Base-by-base conservation (phyloP, 2,888 invertebrate species). In the Cetonia aurata region DNA sequence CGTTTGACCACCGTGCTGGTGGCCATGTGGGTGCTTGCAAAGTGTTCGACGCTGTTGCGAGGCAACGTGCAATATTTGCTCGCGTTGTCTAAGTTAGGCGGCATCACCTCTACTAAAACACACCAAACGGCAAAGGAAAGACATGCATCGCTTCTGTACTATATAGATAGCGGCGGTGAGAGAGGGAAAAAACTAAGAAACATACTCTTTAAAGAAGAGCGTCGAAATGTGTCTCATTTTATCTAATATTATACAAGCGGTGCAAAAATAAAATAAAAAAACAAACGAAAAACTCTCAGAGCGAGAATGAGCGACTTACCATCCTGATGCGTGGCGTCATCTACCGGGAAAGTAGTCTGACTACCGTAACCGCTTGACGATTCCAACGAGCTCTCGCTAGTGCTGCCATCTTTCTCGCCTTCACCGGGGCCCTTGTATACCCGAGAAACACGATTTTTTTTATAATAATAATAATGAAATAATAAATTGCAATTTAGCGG, bases 361-460 rank as follows among this genome's bases (percentile, higher is more conserved):
- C 92, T 93, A 53, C 92, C 92, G 79, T 93, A 93, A 0, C 92
- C 92, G 75, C 92, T 92, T 33, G 92, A 92, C 0, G 92, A 92
- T 76, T 92, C 92, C 62, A 92, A 83, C 0, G 92, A 92, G 13
- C 92, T 92, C 79, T 92, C 92, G 75, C 92, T 92, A 15, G 90
- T 91, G 79, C 90, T 90, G 79, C 90, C 89, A 75, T 84, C 84
- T 75, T 83, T 83, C 75, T 85, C 85, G 68, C 83, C 84, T 79
- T 85, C 85, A 68, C 76, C 79, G 42, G 80, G 75, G 25, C 77
- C 75, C 78, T 78, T 13, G 25, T 17, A 19, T 46, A 19, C 19
- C 17, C 37, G 37, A 10, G 4, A 37, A 37, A 37, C 1, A 37
- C 37, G 9, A 37, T 50, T 50, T 15, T 50, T n/a, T 50, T 15